Base-by-base conservation (phyloP, 2,797 vertebrate species). In the Sebastiscus albofasciatus region DNA sequence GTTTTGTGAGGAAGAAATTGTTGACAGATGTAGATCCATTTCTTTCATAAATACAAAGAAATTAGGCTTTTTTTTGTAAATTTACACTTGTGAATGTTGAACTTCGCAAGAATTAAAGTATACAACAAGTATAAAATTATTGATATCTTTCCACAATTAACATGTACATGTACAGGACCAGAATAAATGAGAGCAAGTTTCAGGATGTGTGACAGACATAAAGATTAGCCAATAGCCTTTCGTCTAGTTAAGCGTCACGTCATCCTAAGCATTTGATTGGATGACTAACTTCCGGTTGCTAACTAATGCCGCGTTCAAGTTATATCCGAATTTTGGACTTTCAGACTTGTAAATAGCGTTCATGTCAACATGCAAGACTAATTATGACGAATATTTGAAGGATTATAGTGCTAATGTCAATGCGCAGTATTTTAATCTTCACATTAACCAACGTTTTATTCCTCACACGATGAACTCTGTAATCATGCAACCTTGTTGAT, bases 201-300 rank as follows among this genome's bases (percentile, higher is more conserved):
- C 36, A 36, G 36, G 36, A 13, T 36, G 36, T 36, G 36, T 80
- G 71, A 88, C 6, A 24, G 75, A 67, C 66, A 31, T 9, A 6
- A 3, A 31, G 8, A 79, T 58, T 42, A 42, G 39, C 86, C 89
- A 88, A 87, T 87, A n/a, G 75, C 2, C 2, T 59, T 36, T 13
- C 61, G 18, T 16, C 54, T 20, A 3, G 8, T 18, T 4, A 4
- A 8, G 2, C 8, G 46, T 9, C 4, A 22, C 20, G 24, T 61
- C 14, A 49, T 16, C 14, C 6, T 16, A 0, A 42, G 14, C 13
- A 42, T n/a, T 7, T 22, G 65, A 84, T 79, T 88, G 77, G 83
- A 16, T 55, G 6, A n/a, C 11, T 34, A n/a, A 82, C 70, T 87
- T 90, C 87, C 87, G 72, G 42, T 72, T 54, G 14, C 24, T 33